These are phyloP conservation scores for Uria aalge DNA, from an alignment of 2,113 vertebrate genomes.

Conservation along the genomic window DNA sequence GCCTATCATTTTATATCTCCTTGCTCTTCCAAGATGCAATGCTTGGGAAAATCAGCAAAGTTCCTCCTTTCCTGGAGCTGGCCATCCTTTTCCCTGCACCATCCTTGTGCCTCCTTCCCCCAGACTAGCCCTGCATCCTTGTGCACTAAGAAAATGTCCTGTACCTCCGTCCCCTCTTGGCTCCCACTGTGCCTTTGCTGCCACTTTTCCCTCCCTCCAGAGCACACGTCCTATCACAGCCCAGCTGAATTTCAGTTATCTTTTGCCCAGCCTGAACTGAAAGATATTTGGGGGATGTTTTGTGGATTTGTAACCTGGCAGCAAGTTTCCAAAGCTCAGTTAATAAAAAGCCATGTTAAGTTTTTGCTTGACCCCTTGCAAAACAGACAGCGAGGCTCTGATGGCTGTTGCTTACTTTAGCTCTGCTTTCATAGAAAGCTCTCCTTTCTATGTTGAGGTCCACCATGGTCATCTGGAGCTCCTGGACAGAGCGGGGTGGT, in stretches of 20 bases:
- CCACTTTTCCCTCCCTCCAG: neutral
- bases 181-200: neutral
- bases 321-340: neutral
- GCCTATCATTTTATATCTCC: neutral
- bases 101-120: neutral
- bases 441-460: neutral
- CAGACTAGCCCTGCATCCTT: neutral
- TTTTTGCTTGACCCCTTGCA: neutral
- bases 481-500: rapidly evolving
- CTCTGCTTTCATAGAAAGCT: neutral
- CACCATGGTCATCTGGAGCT: neutral
- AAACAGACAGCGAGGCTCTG: neutral
- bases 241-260: neutral
- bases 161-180: neutral
- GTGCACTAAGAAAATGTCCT: neutral
- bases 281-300: neutral
- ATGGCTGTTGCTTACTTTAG: neutral
- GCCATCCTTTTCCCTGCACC: neutral
- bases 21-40: neutral
- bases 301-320: neutral
- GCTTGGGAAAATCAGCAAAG: neutral
- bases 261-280: neutral
- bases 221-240: rapidly evolving
- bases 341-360: neutral
- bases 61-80: neutral